These are phyloP conservation scores for Thamnaconus septentrionalis DNA, from an alignment of 2,113 vertebrate species.

Conservation along the genomic window DNA sequence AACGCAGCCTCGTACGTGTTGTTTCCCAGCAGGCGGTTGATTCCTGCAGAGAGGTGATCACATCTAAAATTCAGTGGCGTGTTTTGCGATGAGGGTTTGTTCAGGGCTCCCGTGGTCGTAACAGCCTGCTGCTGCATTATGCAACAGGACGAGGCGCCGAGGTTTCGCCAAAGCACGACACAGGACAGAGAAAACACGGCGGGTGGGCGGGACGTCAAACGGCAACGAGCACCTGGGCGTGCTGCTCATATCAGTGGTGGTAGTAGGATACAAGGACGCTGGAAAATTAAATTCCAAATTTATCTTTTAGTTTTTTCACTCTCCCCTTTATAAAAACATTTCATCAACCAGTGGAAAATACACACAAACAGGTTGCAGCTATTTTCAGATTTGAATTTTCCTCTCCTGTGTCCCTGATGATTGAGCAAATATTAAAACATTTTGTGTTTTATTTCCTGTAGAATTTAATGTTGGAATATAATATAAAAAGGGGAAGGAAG, in stretches of 20 bases:
- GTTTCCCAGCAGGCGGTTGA: constrained; percentile 91
- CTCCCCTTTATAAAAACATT: no score
- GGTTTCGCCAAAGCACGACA: no score
- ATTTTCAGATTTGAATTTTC: constrained; percentile 48
- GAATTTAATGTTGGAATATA: no score
- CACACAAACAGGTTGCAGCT: neutral
- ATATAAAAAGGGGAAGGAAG: neutral
- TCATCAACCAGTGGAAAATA: no score
- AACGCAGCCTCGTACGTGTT: constrained; percentile 96
- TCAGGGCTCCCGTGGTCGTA: constrained; percentile 22
- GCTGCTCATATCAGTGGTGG: no score
- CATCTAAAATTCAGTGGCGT: constrained; percentile 24
- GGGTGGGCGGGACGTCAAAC: no score
- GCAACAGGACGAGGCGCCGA: constrained; percentile 8
- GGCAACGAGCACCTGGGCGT: no score
- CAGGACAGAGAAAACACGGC: no score
- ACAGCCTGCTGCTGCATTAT: constrained; percentile 27
- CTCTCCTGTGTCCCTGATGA: constrained; percentile 31
- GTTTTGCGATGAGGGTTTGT: constrained; percentile 26
- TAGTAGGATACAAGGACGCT: no score
- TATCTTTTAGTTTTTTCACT: no score
- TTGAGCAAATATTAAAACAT: neutral
- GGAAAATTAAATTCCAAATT: no score
- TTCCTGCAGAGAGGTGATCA: constrained; percentile 75
- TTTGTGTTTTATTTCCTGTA: no score